Conservation (phyloP, 1,140 invertebrate species). For the Stenopsyche tienmushanensis region DNA sequence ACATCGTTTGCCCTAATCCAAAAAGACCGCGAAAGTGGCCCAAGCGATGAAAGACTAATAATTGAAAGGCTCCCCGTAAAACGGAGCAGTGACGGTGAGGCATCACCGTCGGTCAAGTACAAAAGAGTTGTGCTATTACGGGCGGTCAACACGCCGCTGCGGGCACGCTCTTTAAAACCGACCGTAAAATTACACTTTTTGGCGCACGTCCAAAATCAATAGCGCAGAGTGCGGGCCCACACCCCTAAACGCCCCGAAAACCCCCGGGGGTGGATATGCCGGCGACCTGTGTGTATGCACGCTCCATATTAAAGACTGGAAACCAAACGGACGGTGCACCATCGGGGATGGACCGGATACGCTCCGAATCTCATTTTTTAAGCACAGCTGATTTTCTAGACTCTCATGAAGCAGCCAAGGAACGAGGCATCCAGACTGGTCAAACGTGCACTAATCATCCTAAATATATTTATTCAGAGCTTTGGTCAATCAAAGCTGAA, state of each 20-base stretch:
- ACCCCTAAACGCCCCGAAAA: not conserved
- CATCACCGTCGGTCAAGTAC: not conserved
- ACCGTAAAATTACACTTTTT: slow-evolving; percentile 26
- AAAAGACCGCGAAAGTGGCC: not conserved
- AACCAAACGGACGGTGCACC: not conserved
- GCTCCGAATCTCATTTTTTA: not conserved
- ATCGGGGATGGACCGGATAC: not conserved
- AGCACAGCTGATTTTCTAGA: not conserved
- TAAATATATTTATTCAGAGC: too few relatives aligned
- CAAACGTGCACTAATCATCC: too few relatives aligned
- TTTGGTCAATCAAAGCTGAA: too few relatives aligned
- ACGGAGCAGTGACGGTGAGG: not conserved
- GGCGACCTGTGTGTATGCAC: slow-evolving; percentile 1
- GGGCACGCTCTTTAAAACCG: slow-evolving; percentile 8
- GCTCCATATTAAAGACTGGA: slow-evolving; percentile 19
- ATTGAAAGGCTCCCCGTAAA: not conserved
- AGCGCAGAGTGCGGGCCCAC: slow-evolving; percentile 13
- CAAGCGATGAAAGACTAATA: not conserved
- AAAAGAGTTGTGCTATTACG: not conserved
- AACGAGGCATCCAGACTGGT: too few relatives aligned
- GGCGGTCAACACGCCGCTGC: slow-evolving; percentile 2
- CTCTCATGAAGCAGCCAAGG: too few relatives aligned
- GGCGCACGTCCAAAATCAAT: slow-evolving; percentile 25
- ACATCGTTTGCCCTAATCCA: not conserved
- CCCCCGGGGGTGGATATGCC: not conserved